phyloP scores from a whole-genome alignment of 1,140 invertebrate genomes.

The Heliconius himera region DNA sequence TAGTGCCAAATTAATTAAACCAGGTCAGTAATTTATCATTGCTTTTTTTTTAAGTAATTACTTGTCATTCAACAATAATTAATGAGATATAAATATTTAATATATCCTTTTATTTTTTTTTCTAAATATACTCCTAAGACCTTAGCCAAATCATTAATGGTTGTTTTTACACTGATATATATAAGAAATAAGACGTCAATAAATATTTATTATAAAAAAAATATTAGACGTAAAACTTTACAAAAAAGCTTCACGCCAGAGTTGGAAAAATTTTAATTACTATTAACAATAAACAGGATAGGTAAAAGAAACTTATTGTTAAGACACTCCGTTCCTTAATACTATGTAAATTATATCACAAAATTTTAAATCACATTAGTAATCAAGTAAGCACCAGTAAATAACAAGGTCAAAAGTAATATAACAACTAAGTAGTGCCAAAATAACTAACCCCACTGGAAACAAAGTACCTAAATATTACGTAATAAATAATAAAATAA shows the following conservation, averaged over 20 bases:
- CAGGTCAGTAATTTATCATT: slow-evolving; percentile 5
- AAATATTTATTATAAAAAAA: too few species aligned
- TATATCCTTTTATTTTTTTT: not conserved
- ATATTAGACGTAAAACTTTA: too few species aligned
- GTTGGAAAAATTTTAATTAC: too few species aligned
- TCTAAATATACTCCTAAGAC: too few species aligned
- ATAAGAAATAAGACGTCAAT: too few species aligned
- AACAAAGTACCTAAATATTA: not conserved
- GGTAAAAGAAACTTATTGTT: not conserved
- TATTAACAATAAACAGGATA: not conserved
- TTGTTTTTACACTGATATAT: too few species aligned
- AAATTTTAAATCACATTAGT: not conserved
- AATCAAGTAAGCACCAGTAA: not conserved
- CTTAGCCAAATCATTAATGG: too few species aligned
- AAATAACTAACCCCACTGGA: not conserved
- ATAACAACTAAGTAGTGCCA: not conserved
- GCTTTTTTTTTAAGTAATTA: not conserved
- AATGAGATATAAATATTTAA: not conserved
- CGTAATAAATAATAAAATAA: not conserved
- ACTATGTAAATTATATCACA: not conserved
- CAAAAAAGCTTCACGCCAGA: too few species aligned
- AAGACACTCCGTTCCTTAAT: not conserved
- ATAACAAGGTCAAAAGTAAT: not conserved
- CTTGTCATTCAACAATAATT: slow-evolving; percentile 3
- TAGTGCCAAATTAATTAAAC: not conserved